Conservation (phyloP, 2,888 invertebrate genomes). For the Synanthedon vespiformis region DNA sequence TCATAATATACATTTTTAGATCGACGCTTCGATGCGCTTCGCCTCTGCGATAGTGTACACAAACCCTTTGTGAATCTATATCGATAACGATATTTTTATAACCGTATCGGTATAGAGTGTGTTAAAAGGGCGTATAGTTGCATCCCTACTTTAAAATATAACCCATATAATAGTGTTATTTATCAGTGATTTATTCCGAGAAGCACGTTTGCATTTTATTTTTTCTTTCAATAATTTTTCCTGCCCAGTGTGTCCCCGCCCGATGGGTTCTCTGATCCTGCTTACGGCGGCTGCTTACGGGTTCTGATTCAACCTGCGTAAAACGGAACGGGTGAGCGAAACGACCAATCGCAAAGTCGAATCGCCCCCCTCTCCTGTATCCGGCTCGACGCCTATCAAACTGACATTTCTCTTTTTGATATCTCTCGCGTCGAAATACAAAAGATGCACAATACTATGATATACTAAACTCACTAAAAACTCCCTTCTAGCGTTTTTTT, state of each 20-base stretch:
- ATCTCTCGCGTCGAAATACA: constrained; percentile 47
- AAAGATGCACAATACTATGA: constrained; percentile 66
- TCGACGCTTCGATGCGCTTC: too few relatives aligned
- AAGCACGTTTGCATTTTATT: not conserved
- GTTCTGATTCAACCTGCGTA: constrained; percentile 68
- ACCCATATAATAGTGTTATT: too few relatives aligned
- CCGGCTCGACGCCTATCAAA: constrained; percentile 41
- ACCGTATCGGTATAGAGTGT: too few relatives aligned
- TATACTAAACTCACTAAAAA: constrained; percentile 16
- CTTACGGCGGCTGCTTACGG: constrained; percentile 31
- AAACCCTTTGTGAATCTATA: too few relatives aligned
- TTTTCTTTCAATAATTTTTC: not conserved
- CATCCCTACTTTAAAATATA: too few relatives aligned
- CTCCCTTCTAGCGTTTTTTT: constrained; percentile 40
- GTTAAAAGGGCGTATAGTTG: too few relatives aligned
- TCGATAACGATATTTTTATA: too few relatives aligned
- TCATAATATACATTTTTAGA: too few relatives aligned
- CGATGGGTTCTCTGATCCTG: constrained; percentile 1
- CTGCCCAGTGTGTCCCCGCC: constrained; percentile 3
- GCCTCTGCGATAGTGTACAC: too few relatives aligned
- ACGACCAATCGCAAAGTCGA: constrained; percentile 45
- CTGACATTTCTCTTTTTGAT: not conserved
- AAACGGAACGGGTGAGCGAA: constrained; percentile 64
- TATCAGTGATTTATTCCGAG: too few relatives aligned
- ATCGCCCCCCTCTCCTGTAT: constrained; percentile 57